Conservation (phyloP, 2,888 invertebrate genomes). For the Nymphalis c-album region DNA sequence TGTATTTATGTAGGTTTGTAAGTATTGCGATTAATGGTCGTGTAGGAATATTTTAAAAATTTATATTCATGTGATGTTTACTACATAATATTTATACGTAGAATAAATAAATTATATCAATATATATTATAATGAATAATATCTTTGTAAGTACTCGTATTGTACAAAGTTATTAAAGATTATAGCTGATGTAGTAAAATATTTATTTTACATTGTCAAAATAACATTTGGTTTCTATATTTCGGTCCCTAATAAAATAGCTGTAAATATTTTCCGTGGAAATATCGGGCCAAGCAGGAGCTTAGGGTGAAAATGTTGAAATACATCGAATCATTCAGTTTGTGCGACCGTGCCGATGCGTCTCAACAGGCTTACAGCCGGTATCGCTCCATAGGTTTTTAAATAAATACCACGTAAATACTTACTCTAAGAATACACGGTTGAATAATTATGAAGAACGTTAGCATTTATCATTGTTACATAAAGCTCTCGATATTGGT, state of each 20-base stretch:
- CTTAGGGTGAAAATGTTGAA: constrained; percentile 30
- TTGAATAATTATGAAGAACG: constrained; percentile 15
- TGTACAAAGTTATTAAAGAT: no score
- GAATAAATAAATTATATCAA: no score
- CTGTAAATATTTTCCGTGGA: constrained; percentile 27
- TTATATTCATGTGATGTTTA: no score
- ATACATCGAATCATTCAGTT: constrained; percentile 54
- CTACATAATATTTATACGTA: no score
- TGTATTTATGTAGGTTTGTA: constrained; percentile 5
- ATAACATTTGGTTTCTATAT: constrained; percentile 14
- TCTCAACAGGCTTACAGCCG: constrained; percentile 40
- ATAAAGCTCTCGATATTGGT: background rate
- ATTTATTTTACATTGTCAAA: background rate
- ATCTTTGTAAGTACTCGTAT: no score
- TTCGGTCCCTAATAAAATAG: constrained; percentile 16
- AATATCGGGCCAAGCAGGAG: constrained; percentile 25
- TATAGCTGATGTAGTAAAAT: no score
- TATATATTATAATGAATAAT: no score
- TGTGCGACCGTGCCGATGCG: constrained; percentile 49
- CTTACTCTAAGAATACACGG: constrained; percentile 27
- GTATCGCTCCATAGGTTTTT: constrained; percentile 32
- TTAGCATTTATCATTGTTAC: constrained; percentile 7
- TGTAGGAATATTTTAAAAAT: background rate
- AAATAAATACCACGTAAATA: constrained; percentile 27
- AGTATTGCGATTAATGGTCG: background rate